phyloP scores from a whole-genome alignment of 2,797 vertebrate genomes.

The Chelonia mydas region DNA sequence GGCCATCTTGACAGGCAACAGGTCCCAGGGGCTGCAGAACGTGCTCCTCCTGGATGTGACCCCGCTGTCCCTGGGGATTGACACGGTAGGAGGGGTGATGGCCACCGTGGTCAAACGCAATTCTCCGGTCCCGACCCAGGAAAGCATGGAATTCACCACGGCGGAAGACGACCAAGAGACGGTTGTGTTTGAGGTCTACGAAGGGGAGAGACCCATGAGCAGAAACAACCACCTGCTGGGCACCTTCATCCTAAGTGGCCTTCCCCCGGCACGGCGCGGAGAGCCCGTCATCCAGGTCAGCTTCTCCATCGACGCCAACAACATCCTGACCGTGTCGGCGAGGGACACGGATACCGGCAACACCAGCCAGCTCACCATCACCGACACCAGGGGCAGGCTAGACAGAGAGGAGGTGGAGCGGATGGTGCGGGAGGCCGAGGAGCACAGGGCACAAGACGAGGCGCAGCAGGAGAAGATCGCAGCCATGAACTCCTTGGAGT shows the following conservation, averaged over 20 bases:
- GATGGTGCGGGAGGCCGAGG: constrained; percentile 70
- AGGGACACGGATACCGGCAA: constrained; percentile 73
- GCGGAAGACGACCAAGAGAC: constrained; percentile 84
- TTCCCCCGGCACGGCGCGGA: constrained; percentile 81
- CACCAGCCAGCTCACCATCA: constrained; percentile 74
- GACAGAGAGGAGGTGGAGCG: constrained; percentile 78
- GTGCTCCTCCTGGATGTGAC: constrained; percentile 84
- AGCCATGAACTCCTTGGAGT: constrained; percentile 76
- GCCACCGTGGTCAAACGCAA: constrained; percentile 82
- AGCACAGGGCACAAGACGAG: constrained; percentile 69
- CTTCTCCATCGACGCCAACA: constrained; percentile 83
- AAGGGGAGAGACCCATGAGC: constrained; percentile 85
- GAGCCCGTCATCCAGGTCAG: constrained; percentile 84
- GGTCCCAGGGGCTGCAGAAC: constrained; percentile 81
- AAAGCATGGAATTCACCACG: constrained; percentile 85
- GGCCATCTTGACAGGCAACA: constrained; percentile 22
- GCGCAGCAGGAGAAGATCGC: constrained; percentile 66
- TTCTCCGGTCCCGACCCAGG: constrained; percentile 84
- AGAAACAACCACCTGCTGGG: constrained; percentile 85
- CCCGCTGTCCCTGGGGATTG: constrained; percentile 83
- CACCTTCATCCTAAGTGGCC: constrained; percentile 81
- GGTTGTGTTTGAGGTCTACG: constrained; percentile 82
- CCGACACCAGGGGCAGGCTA: constrained; percentile 73
- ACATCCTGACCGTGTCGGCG: constrained; percentile 79
- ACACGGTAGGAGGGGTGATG: constrained; percentile 84